A percentile compares a stretch with the other conserved stretches of the same genome.
phyloP scores from a whole-genome alignment of 2,888 invertebrate genomes.

The Incurvaria masculella region DNA sequence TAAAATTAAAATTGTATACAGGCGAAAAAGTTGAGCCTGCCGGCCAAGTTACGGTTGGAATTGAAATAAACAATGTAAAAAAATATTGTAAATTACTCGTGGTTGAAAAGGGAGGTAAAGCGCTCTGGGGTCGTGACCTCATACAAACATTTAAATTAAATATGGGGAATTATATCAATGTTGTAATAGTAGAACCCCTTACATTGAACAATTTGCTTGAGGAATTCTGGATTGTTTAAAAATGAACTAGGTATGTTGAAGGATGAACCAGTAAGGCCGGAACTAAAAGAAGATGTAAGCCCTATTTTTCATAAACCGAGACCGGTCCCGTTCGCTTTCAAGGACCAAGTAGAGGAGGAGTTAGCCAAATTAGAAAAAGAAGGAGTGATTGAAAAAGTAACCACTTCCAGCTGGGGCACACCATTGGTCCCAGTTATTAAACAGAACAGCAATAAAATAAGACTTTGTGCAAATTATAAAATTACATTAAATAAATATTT shows the following conservation, averaged over 20 bases:
- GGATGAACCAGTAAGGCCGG: neutral
- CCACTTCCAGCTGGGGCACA: slow-evolving; percentile 21
- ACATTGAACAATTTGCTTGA: too few species aligned
- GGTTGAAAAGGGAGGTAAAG: neutral
- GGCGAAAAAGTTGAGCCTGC: neutral
- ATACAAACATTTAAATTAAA: neutral
- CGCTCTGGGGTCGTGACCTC: neutral
- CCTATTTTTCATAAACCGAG: slow-evolving; percentile 18
- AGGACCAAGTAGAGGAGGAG: slow-evolving; percentile 16
- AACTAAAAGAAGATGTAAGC: neutral
- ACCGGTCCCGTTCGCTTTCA: slow-evolving; percentile 18
- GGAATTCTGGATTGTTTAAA: too few species aligned
- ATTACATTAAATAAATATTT: slow-evolving; percentile 14
- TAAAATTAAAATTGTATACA: neutral
- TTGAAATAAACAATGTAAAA: neutral
- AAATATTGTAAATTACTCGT: neutral
- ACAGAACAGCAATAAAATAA: slow-evolving; percentile 17
- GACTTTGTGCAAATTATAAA: slow-evolving; percentile 1
- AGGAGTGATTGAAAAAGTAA: slow-evolving; percentile 18
- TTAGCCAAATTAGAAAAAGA: slow-evolving; percentile 13
- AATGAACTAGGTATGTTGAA: neutral
- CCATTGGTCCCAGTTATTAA: slow-evolving; percentile 27
- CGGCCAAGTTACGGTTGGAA: neutral
- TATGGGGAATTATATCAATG: too few species aligned
- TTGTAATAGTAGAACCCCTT: too few species aligned